Evolutionary conservation across 1,140 invertebrate species (phyloP), one percentile per base, ranked within the genome.

Genomic region (Pissodes strobi): DNA sequence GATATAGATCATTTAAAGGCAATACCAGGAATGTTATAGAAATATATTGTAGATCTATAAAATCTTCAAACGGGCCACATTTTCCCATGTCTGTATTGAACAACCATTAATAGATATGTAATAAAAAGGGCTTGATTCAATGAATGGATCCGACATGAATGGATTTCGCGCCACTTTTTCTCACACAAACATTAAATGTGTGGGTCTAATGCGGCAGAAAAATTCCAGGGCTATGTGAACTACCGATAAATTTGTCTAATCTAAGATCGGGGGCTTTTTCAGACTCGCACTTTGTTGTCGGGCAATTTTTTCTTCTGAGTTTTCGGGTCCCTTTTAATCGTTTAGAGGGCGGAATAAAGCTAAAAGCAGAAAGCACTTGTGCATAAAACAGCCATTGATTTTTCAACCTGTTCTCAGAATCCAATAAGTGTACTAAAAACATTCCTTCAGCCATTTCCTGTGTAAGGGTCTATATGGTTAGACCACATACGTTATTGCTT

Each of bases 341-440:
- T 52, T 52, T 52, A 18, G 58, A 52, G 48, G 58, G 46, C 58
- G 58, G 58, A 61, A 61, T 46, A 13, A 61, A 52, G 58, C 37
- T 38, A 61, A 52, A 61, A 43, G 48, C 46, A 52, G 17, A 62
- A 63, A 63, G 60, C 60, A 63, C 60, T 63, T 63, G 60, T 63
- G 60, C 60, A 63, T 63, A 63, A 63, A 63, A 63, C 51, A 55
- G 13, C 23, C 60, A 63, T 63, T 55, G 48, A 63, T 63, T 63
- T 63, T 55, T 63, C 60, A 63, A 63, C 60, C 60, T 63, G 60
- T 63, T 63, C 60, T 18, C 49, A 63, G 60, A 63, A 63, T 46
- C 48, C 60, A 63, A 63, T 55, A 63, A 63, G 48, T 63, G 37
- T 52, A 53, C 60, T 45, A 59, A 63, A 59, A 63, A 63, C 49